phyloP scores from a whole-genome alignment of 2,113 vertebrate species.

The Fregata magnificens region DNA sequence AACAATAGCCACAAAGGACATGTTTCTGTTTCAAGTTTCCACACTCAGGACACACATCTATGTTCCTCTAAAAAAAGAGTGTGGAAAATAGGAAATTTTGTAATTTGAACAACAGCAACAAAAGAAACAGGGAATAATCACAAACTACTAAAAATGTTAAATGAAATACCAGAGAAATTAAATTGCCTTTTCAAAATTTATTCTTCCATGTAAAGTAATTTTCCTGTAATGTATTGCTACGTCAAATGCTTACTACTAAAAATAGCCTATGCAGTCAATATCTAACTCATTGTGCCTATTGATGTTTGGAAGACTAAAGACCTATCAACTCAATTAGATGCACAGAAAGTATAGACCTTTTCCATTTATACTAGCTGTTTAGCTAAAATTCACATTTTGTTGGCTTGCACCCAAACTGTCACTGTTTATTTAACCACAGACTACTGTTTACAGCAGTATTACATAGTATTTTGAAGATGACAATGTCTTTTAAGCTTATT shows the following conservation, averaged over 20 bases:
- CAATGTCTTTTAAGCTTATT: not conserved
- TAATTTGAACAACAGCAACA: not conserved
- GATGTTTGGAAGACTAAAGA: not conserved
- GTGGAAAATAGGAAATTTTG: not conserved
- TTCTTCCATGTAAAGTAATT: not conserved
- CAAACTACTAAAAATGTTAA: not conserved
- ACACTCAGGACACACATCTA: conserved; percentile 89
- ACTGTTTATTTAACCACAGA: not conserved
- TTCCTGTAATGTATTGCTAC: not conserved
- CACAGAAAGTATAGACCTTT: not conserved
- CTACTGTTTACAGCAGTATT: too few relatives aligned
- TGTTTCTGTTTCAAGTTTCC: conserved; percentile 94
- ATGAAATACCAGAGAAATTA: not conserved
- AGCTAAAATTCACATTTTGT: not conserved
- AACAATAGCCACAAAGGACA: conserved; percentile 89
- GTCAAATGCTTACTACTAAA: not conserved
- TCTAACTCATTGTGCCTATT: not conserved
- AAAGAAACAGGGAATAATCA: not conserved
- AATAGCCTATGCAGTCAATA: not conserved
- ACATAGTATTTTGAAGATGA: not conserved
- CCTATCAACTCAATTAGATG: not conserved
- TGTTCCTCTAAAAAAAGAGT: conserved; percentile 79
- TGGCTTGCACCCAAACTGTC: not conserved
- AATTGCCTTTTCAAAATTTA: not conserved
- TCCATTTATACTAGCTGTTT: not conserved